Base-by-base conservation (phyloP, 2,113 vertebrate species). In the Nerophis lumbriciformis region DNA sequence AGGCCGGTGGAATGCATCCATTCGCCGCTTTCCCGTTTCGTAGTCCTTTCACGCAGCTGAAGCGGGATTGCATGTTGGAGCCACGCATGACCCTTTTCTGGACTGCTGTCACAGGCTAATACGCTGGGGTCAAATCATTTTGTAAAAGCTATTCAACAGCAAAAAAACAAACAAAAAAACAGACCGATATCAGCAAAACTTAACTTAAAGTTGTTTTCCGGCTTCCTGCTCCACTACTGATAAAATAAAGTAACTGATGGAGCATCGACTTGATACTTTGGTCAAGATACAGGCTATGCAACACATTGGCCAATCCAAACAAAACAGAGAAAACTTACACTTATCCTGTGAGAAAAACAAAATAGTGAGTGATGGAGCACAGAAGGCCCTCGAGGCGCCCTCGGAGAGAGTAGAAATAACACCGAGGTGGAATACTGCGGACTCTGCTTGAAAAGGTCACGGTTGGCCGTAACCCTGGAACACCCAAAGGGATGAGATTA, bases 1-100 rank as follows among this genome's bases (percentile, higher is more conserved):
- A 71, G 69, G 72, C 63, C 14, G 1, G 59, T 37, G 6, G 62
- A 68, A 68, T 83, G 76, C 65, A 68, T 79, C 71, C 78, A 81
- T 70, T 79, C 65, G 67, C 51, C 51, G 74, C 53, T 58, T 44
- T 47, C 61, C 48, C 57, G 54, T 68, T 69, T 69, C 57, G 61
- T 16, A 55, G 59, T 28, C 45, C 53, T 68, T 57, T 54, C 5
- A 63, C 58, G 37, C 51, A 48, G 38, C 28, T 59, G 66, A 63
- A 37, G 42, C 6, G 6, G 1, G 8, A 49, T 45, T 1, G 15
- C 42, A 36, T 47, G 1, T 47, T 64, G 45, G 64, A 47, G 63
- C 15, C 51, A 56, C 16, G 8, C 48, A 62, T 70, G 63, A 73
- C 49, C 60, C 12, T n/a, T 4, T 21, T 77, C 1, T 4, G 52